Evolutionary conservation across 2,888 invertebrate genomes (phyloP).

Genomic region (Glyphotaelius pellucidus): DNA sequence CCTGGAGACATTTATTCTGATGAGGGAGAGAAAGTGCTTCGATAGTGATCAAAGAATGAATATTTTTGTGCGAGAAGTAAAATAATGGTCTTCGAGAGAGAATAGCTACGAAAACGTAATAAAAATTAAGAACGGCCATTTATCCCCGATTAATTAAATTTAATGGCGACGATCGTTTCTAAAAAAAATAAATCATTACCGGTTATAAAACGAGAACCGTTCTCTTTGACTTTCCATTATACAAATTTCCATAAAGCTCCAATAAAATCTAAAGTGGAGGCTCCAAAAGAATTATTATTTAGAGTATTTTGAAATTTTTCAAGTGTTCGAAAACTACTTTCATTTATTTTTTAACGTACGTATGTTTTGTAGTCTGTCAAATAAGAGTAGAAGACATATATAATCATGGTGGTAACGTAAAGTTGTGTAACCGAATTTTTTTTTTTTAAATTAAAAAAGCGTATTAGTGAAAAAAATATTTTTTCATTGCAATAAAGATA

Average conservation of each 20-base stretch:
- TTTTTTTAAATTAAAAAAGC: too few species aligned
- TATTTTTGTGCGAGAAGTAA: background rate
- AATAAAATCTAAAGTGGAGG: background rate
- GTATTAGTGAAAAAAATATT: too few species aligned
- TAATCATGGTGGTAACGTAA: too few species aligned
- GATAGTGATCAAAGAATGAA: conserved; percentile 10
- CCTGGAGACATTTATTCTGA: background rate
- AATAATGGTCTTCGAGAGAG: background rate
- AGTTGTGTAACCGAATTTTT: too few species aligned
- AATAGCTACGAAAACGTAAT: background rate
- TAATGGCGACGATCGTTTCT: background rate
- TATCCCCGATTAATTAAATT: background rate
- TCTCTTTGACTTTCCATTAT: background rate
- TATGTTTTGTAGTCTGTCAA: too few species aligned
- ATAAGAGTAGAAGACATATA: too few species aligned
- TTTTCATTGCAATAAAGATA: too few species aligned
- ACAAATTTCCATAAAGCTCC: background rate
- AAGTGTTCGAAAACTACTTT: too few species aligned
- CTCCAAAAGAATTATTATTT: background rate
- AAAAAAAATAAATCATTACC: background rate
- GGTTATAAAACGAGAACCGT: background rate
- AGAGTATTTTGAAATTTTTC: background rate
- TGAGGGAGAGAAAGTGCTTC: background rate
- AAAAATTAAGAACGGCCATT: background rate
- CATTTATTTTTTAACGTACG: too few species aligned